phyloP scores from a whole-genome alignment of 1,140 invertebrate species.

The Batillaria attramentaria region DNA sequence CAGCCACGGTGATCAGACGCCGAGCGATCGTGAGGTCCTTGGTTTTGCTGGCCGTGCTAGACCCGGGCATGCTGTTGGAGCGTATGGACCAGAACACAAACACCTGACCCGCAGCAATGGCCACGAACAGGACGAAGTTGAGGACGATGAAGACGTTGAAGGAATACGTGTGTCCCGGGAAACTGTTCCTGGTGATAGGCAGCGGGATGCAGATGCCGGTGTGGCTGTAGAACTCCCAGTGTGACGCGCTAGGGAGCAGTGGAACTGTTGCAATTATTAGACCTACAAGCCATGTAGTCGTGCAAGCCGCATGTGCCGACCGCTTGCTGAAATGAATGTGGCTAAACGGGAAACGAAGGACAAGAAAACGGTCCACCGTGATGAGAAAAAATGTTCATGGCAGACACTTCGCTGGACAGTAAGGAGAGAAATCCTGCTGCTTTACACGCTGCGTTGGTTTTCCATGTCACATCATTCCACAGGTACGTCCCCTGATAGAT shows the following conservation, averaged over 20 bases:
- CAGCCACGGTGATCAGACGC: conserved; percentile 33
- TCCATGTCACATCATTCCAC: not conserved
- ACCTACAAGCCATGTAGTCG: not conserved
- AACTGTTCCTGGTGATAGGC: not conserved
- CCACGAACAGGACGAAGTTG: conserved; percentile 43
- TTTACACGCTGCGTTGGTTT: not conserved
- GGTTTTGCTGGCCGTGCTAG: not conserved
- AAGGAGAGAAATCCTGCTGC: conserved; percentile 23
- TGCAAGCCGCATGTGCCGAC: not conserved
- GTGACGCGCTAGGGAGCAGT: not conserved
- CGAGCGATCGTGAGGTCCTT: conserved; percentile 42
- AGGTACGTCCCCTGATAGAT: conserved; percentile 1
- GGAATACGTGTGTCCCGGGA: not conserved
- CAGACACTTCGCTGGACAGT: conserved; percentile 55
- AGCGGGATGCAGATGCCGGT: conserved; percentile 16
- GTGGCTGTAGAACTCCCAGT: conserved; percentile 5
- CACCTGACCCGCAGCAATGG: conserved; percentile 42
- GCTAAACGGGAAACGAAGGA: conserved; percentile 57
- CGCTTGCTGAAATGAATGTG: conserved; percentile 8
- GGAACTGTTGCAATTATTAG: not conserved
- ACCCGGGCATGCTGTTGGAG: not conserved
- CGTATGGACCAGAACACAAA: conserved; percentile 39
- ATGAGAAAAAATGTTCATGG: conserved; percentile 48
- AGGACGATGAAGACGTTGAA: conserved; percentile 40
- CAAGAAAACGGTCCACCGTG: conserved; percentile 51